These are phyloP conservation scores for honey bee (Apis mellifera) DNA, from an alignment of 1,140 invertebrate species.

Conservation along the genomic window DNA sequence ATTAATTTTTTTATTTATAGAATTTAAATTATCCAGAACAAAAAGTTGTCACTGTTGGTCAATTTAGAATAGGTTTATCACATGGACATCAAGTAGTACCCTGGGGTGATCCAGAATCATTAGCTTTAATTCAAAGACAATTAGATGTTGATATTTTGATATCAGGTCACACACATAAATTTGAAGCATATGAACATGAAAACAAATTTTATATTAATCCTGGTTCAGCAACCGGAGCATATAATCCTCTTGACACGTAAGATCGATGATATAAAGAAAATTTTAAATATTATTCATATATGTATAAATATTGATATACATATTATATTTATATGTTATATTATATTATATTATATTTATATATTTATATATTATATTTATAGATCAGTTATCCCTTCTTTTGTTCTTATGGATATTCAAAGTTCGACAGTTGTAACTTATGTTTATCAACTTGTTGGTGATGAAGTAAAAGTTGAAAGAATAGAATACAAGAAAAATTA, in stretches of 20 bases:
- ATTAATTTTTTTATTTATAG: conserved; percentile 78
- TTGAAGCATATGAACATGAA: conserved; percentile 99
- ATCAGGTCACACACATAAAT: conserved; percentile 99
- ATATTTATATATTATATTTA: conserved; percentile 61
- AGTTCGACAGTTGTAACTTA: conserved; percentile 98
- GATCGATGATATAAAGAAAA: conserved; percentile 50
- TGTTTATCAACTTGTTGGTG: conserved; percentile 97
- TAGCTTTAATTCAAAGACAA: conserved; percentile 97
- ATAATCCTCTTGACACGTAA: conserved; percentile 95
- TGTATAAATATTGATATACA: background rate
- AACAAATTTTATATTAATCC: conserved; percentile 99
- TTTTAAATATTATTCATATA: background rate
- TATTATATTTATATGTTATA: background rate
- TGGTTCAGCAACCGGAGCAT: conserved; percentile 99
- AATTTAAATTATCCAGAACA: conserved; percentile 98
- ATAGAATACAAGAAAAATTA: conserved; percentile 97
- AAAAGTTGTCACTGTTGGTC: conserved; percentile 99
- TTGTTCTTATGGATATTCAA: conserved; percentile 99
- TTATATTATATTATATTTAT: conserved; percentile 7
- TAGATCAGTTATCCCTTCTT: conserved; percentile 96
- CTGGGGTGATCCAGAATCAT: conserved; percentile 96
- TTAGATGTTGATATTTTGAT: conserved; percentile 99
- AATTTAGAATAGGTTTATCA: conserved; percentile 98
- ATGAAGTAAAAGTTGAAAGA: conserved; percentile 99
- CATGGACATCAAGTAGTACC: conserved; percentile 99